A percentile compares a stretch with the other conserved stretches of the same genome.
phyloP scores from a whole-genome alignment of 2,113 vertebrate species.

The Bubo scandiacus region DNA sequence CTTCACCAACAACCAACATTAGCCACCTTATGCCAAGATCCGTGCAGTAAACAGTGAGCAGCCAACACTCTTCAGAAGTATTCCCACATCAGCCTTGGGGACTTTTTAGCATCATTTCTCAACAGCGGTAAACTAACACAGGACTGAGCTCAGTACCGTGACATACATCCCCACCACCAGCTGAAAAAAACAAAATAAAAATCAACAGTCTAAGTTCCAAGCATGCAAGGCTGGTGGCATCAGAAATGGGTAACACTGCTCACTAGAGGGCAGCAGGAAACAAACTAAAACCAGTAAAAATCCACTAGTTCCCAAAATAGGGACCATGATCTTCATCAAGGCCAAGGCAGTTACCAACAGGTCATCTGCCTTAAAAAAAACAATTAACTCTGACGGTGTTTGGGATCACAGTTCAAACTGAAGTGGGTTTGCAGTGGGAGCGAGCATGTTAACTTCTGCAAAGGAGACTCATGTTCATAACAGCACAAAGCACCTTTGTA shows the following conservation, averaged over 20 bases:
- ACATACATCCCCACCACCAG: neutral
- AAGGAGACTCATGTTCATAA: neutral
- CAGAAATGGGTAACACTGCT: neutral
- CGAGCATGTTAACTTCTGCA: neutral
- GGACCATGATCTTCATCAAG: neutral
- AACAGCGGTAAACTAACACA: neutral
- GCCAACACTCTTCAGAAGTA: neutral
- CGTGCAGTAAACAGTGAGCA: neutral
- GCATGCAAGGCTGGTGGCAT: neutral
- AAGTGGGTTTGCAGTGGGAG: neutral
- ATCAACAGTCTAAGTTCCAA: neutral
- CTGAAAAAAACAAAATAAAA: neutral
- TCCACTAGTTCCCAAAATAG: neutral
- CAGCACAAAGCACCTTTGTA: neutral
- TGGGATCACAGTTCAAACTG: neutral
- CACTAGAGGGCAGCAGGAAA: constrained; percentile 70
- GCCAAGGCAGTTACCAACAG: neutral
- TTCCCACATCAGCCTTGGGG: neutral
- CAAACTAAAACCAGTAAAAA: neutral
- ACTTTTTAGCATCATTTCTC: neutral
- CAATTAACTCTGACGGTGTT: neutral
- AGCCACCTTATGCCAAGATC: neutral
- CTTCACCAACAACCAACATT: neutral
- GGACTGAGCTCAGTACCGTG: neutral
- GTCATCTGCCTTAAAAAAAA: neutral